A percentile compares a stretch with the other conserved stretches of the same genome.
These are phyloP conservation scores for Erythrolamprus reginae DNA, from an alignment of 2,113 vertebrate species.

Conservation along the genomic window DNA sequence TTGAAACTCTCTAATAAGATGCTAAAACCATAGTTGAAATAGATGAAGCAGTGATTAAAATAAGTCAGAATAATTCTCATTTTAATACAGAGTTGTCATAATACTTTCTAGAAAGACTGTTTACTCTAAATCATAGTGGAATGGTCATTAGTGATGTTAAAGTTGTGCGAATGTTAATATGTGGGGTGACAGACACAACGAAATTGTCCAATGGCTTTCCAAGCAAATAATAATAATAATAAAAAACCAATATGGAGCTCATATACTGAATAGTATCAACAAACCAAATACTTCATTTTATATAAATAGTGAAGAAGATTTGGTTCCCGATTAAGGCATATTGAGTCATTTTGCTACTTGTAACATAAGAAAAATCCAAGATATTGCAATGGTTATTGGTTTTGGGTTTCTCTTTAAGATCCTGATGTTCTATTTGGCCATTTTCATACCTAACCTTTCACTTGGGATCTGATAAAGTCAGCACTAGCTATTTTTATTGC, in stretches of 20 bases:
- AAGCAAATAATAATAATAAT: not conserved
- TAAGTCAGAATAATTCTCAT: not conserved
- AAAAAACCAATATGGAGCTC: not conserved
- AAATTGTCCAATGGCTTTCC: not conserved
- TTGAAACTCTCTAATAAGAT: not conserved
- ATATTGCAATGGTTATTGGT: not conserved
- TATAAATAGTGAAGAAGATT: not conserved
- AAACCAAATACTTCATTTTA: not conserved
- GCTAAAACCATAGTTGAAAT: not conserved
- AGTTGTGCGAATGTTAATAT: not conserved
- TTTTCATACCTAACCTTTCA: not conserved
- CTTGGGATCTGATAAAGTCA: not conserved
- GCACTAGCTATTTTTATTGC: not conserved
- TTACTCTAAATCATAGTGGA: not conserved
- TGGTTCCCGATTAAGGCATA: not conserved
- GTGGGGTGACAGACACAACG: not conserved
- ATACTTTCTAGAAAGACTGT: not conserved
- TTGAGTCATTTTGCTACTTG: not conserved
- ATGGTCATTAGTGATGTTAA: not conserved
- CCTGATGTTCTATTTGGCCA: not conserved
- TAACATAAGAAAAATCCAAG: not conserved
- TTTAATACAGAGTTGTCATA: not conserved
- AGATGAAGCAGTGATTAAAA: not conserved
- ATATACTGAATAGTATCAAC: not conserved
- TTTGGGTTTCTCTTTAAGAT: not conserved